Conservation (phyloP, 2,113 vertebrate genomes). For the Haemorhous mexicanus region DNA sequence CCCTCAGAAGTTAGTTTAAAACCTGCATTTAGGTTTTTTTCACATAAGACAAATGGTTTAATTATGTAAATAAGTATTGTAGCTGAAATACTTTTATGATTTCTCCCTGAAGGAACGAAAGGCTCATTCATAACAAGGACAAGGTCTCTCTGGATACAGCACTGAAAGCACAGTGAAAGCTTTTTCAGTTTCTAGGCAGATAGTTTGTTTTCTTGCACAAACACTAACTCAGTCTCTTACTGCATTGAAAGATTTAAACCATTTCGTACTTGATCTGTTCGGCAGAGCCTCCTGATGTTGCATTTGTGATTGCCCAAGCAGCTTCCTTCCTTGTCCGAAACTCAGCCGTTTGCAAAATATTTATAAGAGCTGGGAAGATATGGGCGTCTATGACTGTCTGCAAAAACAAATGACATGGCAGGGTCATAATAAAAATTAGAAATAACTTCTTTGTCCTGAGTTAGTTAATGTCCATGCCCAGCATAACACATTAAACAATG, state of each 20-base stretch:
- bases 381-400: conserved; percentile 95
- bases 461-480: neutral
- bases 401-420: conserved; percentile 6
- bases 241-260: neutral
- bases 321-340: conserved; percentile 98
- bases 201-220: neutral
- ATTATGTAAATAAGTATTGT: neutral
- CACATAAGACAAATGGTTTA: neutral
- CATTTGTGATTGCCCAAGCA: conserved; percentile 97
- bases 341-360: conserved; percentile 93
- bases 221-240: neutral
- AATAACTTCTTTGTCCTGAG: neutral
- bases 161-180: neutral
- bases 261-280: conserved; percentile 89
- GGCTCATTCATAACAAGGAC: neutral
- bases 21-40: neutral
- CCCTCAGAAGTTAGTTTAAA: neutral
- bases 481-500: neutral
- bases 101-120: neutral
- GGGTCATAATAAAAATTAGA: neutral
- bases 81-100: neutral
- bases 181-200: neutral
- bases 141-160: neutral
- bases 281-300: conserved; percentile 92
- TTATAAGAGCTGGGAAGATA: conserved; percentile 93